Evolutionary conservation across 2,888 invertebrate species (phyloP), one percentile per base, ranked within the genome.

Genomic region (Tetrapedia diversipes): DNA sequence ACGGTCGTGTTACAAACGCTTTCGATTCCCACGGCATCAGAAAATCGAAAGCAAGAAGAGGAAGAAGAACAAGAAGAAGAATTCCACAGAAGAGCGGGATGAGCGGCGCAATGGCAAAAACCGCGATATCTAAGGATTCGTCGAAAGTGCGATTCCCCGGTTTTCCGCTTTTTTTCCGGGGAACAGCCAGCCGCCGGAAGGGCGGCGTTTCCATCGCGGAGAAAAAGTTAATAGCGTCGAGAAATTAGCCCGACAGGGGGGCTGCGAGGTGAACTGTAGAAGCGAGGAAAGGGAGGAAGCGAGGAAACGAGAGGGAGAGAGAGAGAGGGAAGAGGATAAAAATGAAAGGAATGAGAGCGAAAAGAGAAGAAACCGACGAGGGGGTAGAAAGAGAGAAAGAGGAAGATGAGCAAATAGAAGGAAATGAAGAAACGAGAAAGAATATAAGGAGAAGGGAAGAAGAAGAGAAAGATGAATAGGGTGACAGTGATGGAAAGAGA

Each of bases 161-260:
- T 77, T 70, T 67, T 77, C 65, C 57, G 19, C 4, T 60, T 39
- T 60, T 51, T 63, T 39, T 24, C 32, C 16, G 8, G 39, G 49
- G 4, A 16, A 49, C 41, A 14, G 34, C 24, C 54, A 4, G 32
- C 41, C 14, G 68, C 39, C 66, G 79, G 54, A 82, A 76, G 72
- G 67, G 47, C 70, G 69, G 69, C 75, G 83, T 77, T 71, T 80
- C 80, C 77, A 63, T 56, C 57, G 59, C 63, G 45, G 54, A 77
- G 86, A 89, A 89, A 89, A 89, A 87, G 87, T 86, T 89, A 88
- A 89, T 88, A 89, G 87, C 86, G 84, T 82, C 83, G 87, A 85
- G 87, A 88, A 89, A 90, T 90, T 89, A 88, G 88, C 86, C 86
- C 84, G 51, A 63, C 63, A 22, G 27, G 47, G 81, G 82, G 81